Base-by-base conservation (phyloP, 2,113 vertebrate genomes). In the Platysteira castanea region DNA sequence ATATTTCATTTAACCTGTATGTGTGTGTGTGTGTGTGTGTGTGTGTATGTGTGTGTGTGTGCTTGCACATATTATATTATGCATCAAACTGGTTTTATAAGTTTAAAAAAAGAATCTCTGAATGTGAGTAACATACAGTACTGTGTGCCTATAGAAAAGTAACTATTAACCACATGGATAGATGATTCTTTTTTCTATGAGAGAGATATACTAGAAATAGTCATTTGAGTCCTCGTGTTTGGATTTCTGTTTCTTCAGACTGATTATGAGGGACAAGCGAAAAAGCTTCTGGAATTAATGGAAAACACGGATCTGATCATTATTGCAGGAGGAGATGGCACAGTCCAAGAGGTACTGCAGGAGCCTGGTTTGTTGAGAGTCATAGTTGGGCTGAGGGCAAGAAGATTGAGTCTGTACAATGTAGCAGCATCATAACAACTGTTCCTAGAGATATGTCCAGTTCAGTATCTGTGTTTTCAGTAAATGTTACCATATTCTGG, bases 201-300 rank as follows among this genome's bases (percentile, higher is more conserved):
- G 52, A 73, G 19, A 73, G 37, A 33, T 46, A 22, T 18, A 23
- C 26, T 64, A 37, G 61, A 80, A 61, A 65, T 64, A 86, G 24
- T 84, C 6, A 24, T 19, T 75, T 91, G 68, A 71, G 14, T 80
- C 81, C 79, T 93, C 23, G 60, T 65, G 7, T 80, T 39, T 73
- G 84, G 26, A 20, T 13, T 74, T 88, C 78, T 92, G 37, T 97
- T 96, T 94, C 44, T 95, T 71, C 98, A 99, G 99, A 99, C 99
- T 20, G 99, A 99, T 97, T 99, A 99, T 96, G 99, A 99, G 95
- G 99, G 99, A 52, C 99, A 99, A 97, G 99, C 99, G 1, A 99
- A 99, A 97, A 99, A 99, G 73, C 97, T 99, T n/a, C 96, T 99
- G 85, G 99, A 99, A 54, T 37, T 99, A 69, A 98, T 99, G 98